These are phyloP conservation scores for Invenusta paracnida DNA, from an alignment of 2,888 invertebrate genomes.

Conservation along the genomic window DNA sequence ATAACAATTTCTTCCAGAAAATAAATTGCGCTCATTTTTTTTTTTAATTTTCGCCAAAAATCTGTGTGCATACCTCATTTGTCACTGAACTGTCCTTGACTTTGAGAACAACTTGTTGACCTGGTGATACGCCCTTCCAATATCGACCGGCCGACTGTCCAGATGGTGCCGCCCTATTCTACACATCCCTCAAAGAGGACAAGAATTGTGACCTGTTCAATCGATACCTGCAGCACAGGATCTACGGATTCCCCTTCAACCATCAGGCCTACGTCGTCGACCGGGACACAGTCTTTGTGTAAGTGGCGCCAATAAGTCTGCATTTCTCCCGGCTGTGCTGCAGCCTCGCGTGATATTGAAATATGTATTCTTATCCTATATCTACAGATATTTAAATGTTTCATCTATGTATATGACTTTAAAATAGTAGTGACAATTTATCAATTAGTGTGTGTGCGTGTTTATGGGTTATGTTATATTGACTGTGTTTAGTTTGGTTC, in stretches of 20 bases:
- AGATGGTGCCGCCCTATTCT: slow-evolving; percentile 87
- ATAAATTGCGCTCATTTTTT: too few relatives aligned
- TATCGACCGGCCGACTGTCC: too few relatives aligned
- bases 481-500: too few relatives aligned
- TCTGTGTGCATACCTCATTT: too few relatives aligned
- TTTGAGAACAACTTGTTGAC: too few relatives aligned
- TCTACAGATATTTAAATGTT: slow-evolving; percentile 36
- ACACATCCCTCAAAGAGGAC: slow-evolving; percentile 95
- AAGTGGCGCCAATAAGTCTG: slow-evolving; percentile 97
- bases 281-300: slow-evolving; percentile 93
- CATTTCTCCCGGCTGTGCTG: slow-evolving; percentile 13
- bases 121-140: too few relatives aligned
- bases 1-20: too few relatives aligned
- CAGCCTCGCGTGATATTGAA: background rate
- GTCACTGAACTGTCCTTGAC: too few relatives aligned
- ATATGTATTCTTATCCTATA: slow-evolving; percentile 32
- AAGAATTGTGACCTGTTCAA: slow-evolving; percentile 96
- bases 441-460: too few relatives aligned
- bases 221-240: slow-evolving; percentile 92
- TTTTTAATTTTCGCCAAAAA: too few relatives aligned
- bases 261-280: slow-evolving; percentile 93
- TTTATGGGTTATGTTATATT: too few relatives aligned
- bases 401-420: slow-evolving; percentile 8
- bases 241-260: slow-evolving; percentile 88
- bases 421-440: too few relatives aligned